These are phyloP conservation scores for Drosophila repletoides DNA, from an alignment of 1,140 invertebrate species.

Conservation along the genomic window DNA sequence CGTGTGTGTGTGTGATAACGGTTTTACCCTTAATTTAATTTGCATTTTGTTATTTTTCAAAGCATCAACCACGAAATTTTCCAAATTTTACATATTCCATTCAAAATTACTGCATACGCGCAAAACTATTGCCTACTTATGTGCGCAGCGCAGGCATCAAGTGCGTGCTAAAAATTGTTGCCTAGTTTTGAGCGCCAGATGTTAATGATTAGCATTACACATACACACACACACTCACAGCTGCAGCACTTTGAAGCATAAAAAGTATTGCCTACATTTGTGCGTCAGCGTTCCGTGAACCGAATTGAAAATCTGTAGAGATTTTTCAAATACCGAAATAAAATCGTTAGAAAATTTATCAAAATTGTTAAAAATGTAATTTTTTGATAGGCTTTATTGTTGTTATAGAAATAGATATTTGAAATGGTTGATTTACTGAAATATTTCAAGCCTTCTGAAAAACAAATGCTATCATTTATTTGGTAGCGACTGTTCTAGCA, in stretches of 20 bases:
- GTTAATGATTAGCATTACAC: not conserved
- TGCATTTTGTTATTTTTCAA: constrained; percentile 42
- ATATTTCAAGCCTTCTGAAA: too few relatives aligned
- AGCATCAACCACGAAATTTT: constrained; percentile 7
- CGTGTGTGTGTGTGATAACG: constrained; percentile 2
- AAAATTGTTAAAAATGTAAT: too few relatives aligned
- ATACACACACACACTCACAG: not conserved
- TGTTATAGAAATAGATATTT: too few relatives aligned
- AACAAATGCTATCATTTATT: too few relatives aligned
- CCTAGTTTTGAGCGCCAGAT: constrained; percentile 15
- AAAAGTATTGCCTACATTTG: not conserved
- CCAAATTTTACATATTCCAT: not conserved
- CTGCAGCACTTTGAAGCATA: not conserved
- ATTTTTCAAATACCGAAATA: too few relatives aligned
- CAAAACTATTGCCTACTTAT: constrained; percentile 41
- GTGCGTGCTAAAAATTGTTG: constrained; percentile 17
- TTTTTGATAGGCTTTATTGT: too few relatives aligned
- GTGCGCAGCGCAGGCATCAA: not conserved
- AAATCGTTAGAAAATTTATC: too few relatives aligned
- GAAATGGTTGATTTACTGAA: too few relatives aligned
- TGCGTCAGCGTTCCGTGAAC: not conserved
- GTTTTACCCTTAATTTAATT: constrained; percentile 60
- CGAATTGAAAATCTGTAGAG: too few relatives aligned
- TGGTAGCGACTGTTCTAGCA: too few relatives aligned
- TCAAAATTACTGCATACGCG: not conserved